Base-by-base conservation (phyloP, 2,113 vertebrate genomes). In the Prolemur simus region DNA sequence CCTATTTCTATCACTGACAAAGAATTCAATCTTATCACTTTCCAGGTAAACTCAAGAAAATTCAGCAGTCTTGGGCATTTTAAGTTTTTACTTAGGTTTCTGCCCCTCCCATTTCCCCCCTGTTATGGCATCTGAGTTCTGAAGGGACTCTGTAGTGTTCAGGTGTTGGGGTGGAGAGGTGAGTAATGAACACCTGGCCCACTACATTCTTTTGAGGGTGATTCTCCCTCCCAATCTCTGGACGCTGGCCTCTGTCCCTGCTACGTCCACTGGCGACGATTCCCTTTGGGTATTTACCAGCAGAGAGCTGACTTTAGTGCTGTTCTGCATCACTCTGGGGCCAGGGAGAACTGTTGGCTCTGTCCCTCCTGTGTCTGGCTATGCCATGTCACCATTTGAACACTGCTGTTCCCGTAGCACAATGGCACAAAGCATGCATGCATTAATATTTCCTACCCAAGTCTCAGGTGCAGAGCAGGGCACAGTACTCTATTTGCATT, bases 391-490 rank as follows among this genome's bases (percentile, higher is more conserved):
- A 60, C 66, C 47, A 27, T 47, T 66, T 84, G 1, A 45, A 1
- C 29, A 21, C 2, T 12, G 25, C 52, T 63, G 11, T 66, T 49
- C 8, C 52, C 32, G 3, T 20, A 11, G 42, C 56, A 25, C 52
- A 0, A 1, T 37, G 58, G 6, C 47, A 32, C 21, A 42, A 66
- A 47, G 42, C 37, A 32, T 3, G 4, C 2, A 58, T 0, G 2
- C 18, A 21, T 18, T 29, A 63, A 23, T 5, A 8, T 27, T 78
- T 73, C n/a, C 49, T 64, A 18, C 5, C 8, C 56, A 20, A 71
- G 69, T 42, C 12, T 68, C 87, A 29, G 37, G 2, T 13, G 49
- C 49, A 68, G 18, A n/a, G n/a, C 42, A 39, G 29, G 34, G 11
- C 42, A 32, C 9, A 45, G 47, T n/a, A 5, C 11, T 32, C 73